Conservation (phyloP, 1,140 invertebrate species). For the Caenorhabditis remanei region DNA sequence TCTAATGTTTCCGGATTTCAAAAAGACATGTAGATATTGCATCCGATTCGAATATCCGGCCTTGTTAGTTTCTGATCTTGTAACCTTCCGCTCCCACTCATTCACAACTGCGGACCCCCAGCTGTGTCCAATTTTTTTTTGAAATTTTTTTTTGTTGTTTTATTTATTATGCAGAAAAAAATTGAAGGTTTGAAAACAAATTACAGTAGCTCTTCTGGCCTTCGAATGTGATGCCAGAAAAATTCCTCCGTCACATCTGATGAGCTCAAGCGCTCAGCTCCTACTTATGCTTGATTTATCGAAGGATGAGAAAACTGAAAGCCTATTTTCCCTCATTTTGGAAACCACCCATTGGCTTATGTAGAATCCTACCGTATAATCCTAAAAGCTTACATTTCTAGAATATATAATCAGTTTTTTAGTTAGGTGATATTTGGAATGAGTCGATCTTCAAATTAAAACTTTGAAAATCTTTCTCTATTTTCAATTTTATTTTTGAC, state of each 20-base stretch:
- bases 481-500: not conserved
- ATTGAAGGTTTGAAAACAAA: no score
- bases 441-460: no score
- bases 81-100: constrained; percentile 17
- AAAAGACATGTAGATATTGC: not conserved
- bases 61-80: not conserved
- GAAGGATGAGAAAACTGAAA: not conserved
- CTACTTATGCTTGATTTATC: constrained; percentile 4
- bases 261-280: constrained; percentile 16
- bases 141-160: no score
- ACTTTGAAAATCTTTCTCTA: no score
- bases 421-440: no score
- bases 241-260: constrained; percentile 9
- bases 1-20: not conserved
- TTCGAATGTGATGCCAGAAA: no score
- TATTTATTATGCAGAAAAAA: no score
- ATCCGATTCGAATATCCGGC: constrained; percentile 38
- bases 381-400: not conserved
- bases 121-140: no score
- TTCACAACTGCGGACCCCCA: no score
- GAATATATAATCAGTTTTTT: not conserved
- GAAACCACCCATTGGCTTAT: not conserved
- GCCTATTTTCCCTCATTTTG: not conserved
- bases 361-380: not conserved
- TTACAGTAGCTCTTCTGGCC: no score